Base-by-base conservation (phyloP, 2,888 invertebrate species). In the Eupithecia exiguata region DNA sequence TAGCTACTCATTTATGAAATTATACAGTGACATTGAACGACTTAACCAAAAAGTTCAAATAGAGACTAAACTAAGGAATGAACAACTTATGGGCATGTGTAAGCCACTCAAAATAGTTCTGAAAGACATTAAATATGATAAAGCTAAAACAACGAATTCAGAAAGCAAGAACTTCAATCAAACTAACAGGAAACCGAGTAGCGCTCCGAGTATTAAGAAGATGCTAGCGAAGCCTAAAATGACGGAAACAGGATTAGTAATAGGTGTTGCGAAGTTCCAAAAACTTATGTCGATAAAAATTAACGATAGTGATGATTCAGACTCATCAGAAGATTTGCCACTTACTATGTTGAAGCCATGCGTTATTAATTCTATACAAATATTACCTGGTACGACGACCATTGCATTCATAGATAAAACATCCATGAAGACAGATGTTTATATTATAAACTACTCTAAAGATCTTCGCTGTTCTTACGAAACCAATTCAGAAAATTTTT, bases 101-200 rank as follows among this genome's bases (percentile, higher is more conserved):
- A 82, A 76, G 68, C 65, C 63, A 71, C 72, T 71, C 4, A 69
- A 35, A 63, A 69, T 78, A 65, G 66, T 75, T 7, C 43, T 79
- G 16, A 16, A 69, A 65, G 77, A 79, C 61, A 35, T 77, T 6
- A 74, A 69, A 21, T 25, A n/a, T 36, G 46, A 53, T 18, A 18
- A 53, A 46, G 25, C 3, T 12, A 40, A 16, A 30, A 72, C 0
- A 63, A 16, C 46, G 1, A 14, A 35, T 36, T 9, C 62, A 5
- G 40, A 38, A 16, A 69, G 16, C 40, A 66, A 12, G 10, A 40
- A 16, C 40, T n/a, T 65, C 10, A 10, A 38, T n/a, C n/a, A 10
- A 36, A 65, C 12, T 12, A 65, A 65, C 5, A 65, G 36, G 9
- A 65, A 65, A 65, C 63, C 63, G 30, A 6, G 63, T 2, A 63